Evolutionary conservation across 2,797 vertebrate species (phyloP).

Genomic region (Aratinga solstitialis): DNA sequence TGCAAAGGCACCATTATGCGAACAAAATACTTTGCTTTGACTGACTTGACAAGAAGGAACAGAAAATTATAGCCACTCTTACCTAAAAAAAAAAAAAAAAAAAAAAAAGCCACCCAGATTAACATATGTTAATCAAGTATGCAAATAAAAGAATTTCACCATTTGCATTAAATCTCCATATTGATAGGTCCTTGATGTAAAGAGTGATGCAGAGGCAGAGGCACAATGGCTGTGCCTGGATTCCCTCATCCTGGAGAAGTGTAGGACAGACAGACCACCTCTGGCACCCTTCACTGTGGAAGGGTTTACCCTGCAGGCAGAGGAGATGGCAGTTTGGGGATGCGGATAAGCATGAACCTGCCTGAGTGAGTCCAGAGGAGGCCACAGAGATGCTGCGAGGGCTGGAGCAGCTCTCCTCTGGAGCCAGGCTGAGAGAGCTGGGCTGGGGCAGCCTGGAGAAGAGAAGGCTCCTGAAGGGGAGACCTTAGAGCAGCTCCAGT

Average conservation of each 20-base stretch:
- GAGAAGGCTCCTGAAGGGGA: too few species aligned
- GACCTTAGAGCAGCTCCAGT: too few species aligned
- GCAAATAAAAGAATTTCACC: not conserved
- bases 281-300: too few species aligned
- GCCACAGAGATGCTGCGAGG: too few species aligned
- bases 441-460: too few species aligned
- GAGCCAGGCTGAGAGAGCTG: too few species aligned
- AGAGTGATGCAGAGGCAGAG: not conserved
- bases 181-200: not conserved
- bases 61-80: not conserved
- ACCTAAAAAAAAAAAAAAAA: not conserved
- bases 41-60: not conserved
- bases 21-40: not conserved
- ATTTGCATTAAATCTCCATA: not conserved
- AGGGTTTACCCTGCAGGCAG: not conserved
- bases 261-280: not conserved
- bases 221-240: not conserved
- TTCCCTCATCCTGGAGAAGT: rapidly evolving
- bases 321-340: not conserved
- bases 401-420: too few species aligned
- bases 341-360: too few species aligned
- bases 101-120: not conserved
- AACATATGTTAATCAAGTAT: not conserved
- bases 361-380: too few species aligned
- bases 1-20: not conserved